Base-by-base conservation (phyloP, 2,113 vertebrate species). In the Danio rerio region DNA sequence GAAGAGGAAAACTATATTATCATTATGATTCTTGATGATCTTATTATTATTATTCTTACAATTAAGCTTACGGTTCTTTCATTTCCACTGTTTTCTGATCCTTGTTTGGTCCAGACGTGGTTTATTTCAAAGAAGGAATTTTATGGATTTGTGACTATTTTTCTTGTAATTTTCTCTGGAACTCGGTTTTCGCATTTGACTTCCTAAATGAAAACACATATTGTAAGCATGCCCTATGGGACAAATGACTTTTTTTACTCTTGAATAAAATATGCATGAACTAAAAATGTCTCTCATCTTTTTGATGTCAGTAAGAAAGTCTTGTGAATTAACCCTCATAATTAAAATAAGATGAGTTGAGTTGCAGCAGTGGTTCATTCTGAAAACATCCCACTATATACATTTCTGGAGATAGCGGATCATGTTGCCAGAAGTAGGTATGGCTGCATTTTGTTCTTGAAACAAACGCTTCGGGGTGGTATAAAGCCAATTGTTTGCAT, bases 201-300 rank as follows among this genome's bases (percentile, higher is more conserved):
- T 94, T 94, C 92, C 89, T 94, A 90, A 93, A 93, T 89, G 91
- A 94, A 93, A 81, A 92, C 92, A 94, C 93, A 94, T 91, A 94
- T 91, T 94, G 92, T 95, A 94, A 94, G 94, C 94, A 95, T 95
- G 94, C 93, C 93, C 93, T 95, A 94, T 95, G 94, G 94, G 94
- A 95, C 92, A 92, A 93, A 93, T 94, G 92, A 93, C 92, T 92
- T 94, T 95, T 94, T 95, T 94, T 95, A 95, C 94, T 95, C 92
- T 95, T 95, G 94, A 95, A 95, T 95, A 95, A 95, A 95, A 95
- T 94, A 94, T 95, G 94, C 94, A 95, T 95, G 94, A 94, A 93
- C 87, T 92, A 93, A 90, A 85, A 8, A 61, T 59, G 61, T 86
- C 83, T 78, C 83, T 81, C n/a, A 16, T 55, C 42, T 16, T 7